Conservation (phyloP, 2,797 vertebrate genomes). For the Vespertilio murinus region DNA sequence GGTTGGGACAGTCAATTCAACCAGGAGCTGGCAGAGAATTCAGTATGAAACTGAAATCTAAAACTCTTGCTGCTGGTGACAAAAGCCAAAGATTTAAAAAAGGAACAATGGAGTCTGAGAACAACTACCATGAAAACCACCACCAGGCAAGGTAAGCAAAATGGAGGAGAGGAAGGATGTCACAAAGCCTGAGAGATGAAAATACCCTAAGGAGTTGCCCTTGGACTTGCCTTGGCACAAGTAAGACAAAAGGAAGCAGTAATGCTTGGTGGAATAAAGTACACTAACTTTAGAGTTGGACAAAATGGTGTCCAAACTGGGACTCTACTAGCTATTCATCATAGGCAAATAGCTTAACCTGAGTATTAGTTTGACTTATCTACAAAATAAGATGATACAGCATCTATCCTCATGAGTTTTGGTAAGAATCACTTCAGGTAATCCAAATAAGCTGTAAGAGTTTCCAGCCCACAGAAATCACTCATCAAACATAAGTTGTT, state of each 20-base stretch:
- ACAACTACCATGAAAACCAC: not conserved
- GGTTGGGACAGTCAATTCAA: not conserved
- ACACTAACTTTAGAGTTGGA: not conserved
- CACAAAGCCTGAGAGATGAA: not conserved
- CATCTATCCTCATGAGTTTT: not conserved
- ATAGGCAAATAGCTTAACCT: not conserved
- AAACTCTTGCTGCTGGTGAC: not conserved
- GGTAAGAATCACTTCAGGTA: not conserved
- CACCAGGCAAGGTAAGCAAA: not conserved
- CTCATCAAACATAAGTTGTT: not conserved
- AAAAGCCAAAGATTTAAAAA: constrained; percentile 5
- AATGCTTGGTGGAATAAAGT: not conserved
- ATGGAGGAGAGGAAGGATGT: not conserved
- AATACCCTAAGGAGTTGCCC: not conserved
- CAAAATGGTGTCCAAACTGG: not conserved
- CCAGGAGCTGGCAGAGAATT: constrained; percentile 15
- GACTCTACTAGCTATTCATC: not conserved
- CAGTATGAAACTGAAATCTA: constrained; percentile 8
- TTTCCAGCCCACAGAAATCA: not conserved
- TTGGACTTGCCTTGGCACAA: not conserved
- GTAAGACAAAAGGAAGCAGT: not conserved
- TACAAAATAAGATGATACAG: not conserved
- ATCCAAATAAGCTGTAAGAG: not conserved
- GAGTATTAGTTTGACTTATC: not conserved
- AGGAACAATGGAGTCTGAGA: not conserved